These are phyloP conservation scores for Parauchenoglanis ngamensis DNA, from an alignment of 2,797 vertebrate species.

Conservation along the genomic window DNA sequence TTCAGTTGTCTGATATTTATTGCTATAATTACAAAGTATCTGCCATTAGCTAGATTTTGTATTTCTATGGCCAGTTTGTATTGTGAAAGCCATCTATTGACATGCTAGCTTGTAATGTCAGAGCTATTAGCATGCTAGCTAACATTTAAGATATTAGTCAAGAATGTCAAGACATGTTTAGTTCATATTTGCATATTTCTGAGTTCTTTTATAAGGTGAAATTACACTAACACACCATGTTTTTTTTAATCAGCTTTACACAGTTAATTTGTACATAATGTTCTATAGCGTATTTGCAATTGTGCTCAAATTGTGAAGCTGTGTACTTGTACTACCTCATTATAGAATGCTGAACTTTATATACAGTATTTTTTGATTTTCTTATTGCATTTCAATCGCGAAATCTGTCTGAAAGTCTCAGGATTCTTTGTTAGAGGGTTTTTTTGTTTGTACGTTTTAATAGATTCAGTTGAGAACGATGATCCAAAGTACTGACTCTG, in stretches of 20 bases:
- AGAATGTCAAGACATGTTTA: not conserved
- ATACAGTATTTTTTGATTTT: not conserved
- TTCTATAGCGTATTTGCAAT: not conserved
- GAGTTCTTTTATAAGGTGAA: not conserved
- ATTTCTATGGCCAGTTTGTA: not conserved
- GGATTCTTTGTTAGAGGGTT: not conserved
- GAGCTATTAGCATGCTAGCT: not conserved
- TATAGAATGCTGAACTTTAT: not conserved
- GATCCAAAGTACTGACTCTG: not conserved
- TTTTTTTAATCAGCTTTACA: not conserved
- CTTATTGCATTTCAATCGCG: not conserved
- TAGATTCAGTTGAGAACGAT: not conserved
- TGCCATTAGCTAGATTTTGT: not conserved
- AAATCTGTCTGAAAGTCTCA: not conserved
- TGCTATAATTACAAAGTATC: not conserved
- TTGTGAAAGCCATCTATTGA: not conserved
- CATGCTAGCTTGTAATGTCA: not conserved
- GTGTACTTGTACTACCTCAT: not conserved
- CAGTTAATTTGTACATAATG: not conserved
- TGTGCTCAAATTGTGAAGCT: not conserved
- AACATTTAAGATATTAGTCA: not conserved
- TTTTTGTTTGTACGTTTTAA: not conserved
- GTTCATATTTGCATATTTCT: not conserved
- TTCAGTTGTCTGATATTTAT: not conserved
- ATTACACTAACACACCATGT: not conserved